phyloP scores from a whole-genome alignment of 2,888 invertebrate genomes.

The Melikaiella ostensackeni region DNA sequence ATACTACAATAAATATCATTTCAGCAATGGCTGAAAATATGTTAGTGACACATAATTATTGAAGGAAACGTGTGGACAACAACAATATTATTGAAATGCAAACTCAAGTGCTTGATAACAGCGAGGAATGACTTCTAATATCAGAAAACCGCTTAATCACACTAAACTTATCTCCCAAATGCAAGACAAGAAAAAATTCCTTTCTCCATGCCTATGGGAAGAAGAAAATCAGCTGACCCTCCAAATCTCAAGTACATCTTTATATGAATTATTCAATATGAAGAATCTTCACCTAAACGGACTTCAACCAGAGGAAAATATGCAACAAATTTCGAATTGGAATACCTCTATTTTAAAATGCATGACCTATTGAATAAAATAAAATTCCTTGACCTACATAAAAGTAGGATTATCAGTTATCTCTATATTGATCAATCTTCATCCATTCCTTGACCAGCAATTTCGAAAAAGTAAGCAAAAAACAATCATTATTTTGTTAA shows the following conservation, averaged over 20 bases:
- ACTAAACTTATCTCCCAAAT: not conserved
- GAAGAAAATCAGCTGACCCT: not conserved
- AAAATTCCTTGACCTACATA: not conserved
- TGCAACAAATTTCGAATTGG: not conserved
- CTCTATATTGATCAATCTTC: not conserved
- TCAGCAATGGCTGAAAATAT: not conserved
- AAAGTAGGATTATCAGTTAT: not conserved
- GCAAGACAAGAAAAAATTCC: not conserved
- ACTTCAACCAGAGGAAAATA: not conserved
- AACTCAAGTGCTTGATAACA: not conserved
- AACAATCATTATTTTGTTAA: no score
- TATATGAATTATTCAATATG: not conserved
- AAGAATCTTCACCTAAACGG: not conserved
- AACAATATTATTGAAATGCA: not conserved
- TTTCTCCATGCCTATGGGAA: not conserved
- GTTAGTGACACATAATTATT: not conserved
- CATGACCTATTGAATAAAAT: no score
- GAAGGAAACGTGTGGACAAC: not conserved
- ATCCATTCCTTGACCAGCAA: not conserved
- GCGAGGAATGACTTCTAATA: not conserved
- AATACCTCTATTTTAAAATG: not conserved
- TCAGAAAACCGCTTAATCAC: not conserved
- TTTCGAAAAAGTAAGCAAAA: not conserved
- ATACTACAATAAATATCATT: not conserved
- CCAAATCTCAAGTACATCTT: not conserved